Evolutionary conservation across 1,140 invertebrate species (phyloP).

Genomic region (Hetaerina americana): DNA sequence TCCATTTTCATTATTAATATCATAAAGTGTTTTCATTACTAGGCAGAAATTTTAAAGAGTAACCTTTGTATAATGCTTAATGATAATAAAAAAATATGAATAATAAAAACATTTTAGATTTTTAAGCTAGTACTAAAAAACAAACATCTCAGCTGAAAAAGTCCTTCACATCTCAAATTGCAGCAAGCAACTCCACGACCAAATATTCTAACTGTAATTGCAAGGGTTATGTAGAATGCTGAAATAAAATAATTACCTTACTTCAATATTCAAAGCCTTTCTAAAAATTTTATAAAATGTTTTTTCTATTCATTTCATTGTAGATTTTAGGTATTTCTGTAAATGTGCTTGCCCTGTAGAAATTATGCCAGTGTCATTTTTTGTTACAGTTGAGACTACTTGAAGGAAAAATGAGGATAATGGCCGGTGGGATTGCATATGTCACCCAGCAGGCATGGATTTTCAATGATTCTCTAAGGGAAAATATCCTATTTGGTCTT

Average conservation of each 20-base stretch:
- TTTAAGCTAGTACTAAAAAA: no score
- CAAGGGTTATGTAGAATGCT: background rate
- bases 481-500: conserved; percentile 68
- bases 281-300: background rate
- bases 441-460: conserved; percentile 67
- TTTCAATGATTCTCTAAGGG: conserved; percentile 43
- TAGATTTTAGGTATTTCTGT: background rate
- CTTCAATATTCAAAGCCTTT: background rate
- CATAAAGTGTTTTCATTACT: no score
- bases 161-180: no score
- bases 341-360: background rate
- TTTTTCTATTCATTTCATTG: background rate
- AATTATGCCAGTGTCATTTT: no score
- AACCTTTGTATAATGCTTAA: no score
- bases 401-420: conserved; percentile 14
- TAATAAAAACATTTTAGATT: no score
- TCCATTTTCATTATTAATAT: no score
- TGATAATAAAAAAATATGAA: no score
- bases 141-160: no score
- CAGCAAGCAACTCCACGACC: no score
- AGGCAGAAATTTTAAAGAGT: no score
- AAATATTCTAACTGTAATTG: no score
- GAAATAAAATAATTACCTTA: background rate
- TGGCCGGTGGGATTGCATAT: conserved; percentile 42
- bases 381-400: background rate